These are phyloP conservation scores for Taphrorychus bicolor DNA, from an alignment of 2,888 invertebrate genomes.

Conservation along the genomic window DNA sequence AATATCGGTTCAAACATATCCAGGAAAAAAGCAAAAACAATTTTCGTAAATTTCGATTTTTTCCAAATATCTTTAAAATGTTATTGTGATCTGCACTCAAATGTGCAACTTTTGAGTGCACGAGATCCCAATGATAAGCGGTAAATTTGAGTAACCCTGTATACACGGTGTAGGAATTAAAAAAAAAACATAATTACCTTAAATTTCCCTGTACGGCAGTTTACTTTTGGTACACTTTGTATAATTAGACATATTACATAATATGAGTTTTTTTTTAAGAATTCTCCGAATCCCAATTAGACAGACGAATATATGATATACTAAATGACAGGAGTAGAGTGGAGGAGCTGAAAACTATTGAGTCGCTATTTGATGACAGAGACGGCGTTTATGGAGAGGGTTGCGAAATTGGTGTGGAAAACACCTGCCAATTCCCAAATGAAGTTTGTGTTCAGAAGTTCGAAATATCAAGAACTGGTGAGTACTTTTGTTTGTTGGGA, in stretches of 20 bases:
- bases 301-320: slow-evolving; percentile 44
- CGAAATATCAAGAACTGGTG: slow-evolving; percentile 63
- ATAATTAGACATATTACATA: neutral
- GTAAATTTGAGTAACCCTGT: too few relatives aligned
- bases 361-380: slow-evolving; percentile 58
- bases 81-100: too few relatives aligned
- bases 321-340: slow-evolving; percentile 42
- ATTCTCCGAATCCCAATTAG: slow-evolving; percentile 38
- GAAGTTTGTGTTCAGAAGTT: slow-evolving; percentile 71
- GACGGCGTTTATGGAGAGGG: slow-evolving; percentile 51
- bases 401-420: slow-evolving; percentile 67
- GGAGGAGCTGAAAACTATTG: slow-evolving; percentile 49
- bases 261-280: slow-evolving; percentile 36
- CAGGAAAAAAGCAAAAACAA: too few relatives aligned
- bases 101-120: too few relatives aligned
- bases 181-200: too few relatives aligned
- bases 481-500: too few relatives aligned
- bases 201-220: too few relatives aligned
- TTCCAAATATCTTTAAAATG: too few relatives aligned
- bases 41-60: too few relatives aligned
- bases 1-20: too few relatives aligned
- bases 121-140: too few relatives aligned
- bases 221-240: neutral
- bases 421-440: slow-evolving; percentile 68
- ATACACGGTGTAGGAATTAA: too few relatives aligned